Evolutionary conservation across 2,113 vertebrate species (phyloP), one percentile per base, ranked within the genome.

Genomic region (Gadus macrocephalus): DNA sequence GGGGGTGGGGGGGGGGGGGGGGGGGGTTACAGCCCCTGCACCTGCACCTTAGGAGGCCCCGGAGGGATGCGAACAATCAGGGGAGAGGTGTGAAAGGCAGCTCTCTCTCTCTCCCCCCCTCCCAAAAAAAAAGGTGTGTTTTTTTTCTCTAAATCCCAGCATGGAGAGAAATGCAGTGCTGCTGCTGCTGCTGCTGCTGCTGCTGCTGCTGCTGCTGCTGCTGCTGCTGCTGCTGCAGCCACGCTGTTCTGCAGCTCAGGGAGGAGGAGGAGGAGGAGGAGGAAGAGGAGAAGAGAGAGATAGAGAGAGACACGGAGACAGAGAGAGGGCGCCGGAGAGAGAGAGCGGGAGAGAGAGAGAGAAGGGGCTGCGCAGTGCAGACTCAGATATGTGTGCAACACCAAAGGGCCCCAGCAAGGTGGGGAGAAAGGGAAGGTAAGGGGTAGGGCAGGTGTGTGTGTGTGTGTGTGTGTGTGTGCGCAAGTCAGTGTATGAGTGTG

Each of bases 301-400:
- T 70, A 22, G 61, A 62, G 38, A 22, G 53, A 49, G 4, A 25
- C 12, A 56, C 20, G 20, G 20, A 20, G 20, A 20, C 20, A 20
- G 20, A 20, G 20, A 20, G 20, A 20, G 20, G 20, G 20, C 20
- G 20, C 20, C 20, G 20, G 20, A 20, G 53, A 15, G 20, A 62
- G 2, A 27, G 20, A 62, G 25, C 11, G 22, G 14, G 20, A n/a
- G 9, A 15, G 3, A 14, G 3, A 14, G 4, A 25, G 11, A 1
- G 15, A 25, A 5, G 14, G 19, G 15, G 8, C 81, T 86, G 81
- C 88, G 83, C 87, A 88, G 73, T 90, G 89, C 86, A 88, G 87
- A 80, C 81, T 84, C 75, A 64, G 82, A 87, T 87, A 85, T 82
- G 86, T 78, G 82, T 86, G 89, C 81, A 88, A 81, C 86, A 87